Percentiles rank a stretch among this genome's conserved stretches.
phyloP scores from a whole-genome alignment of 2,113 vertebrate species.

The Myiopsitta monachus region DNA sequence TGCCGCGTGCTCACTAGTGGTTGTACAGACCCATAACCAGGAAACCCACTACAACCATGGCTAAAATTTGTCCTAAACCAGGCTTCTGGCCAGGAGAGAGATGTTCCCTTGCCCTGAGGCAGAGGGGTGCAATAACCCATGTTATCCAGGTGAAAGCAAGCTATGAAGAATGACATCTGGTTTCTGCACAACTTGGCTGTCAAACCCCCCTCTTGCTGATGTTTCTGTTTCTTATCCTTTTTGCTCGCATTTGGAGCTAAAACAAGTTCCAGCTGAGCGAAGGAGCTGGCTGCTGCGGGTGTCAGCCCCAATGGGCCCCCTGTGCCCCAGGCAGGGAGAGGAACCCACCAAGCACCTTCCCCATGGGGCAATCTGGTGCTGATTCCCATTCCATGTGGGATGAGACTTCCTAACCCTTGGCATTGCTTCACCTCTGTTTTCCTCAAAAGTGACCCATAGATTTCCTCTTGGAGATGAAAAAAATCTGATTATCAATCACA shows the following conservation, averaged over 20 bases:
- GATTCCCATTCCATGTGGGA: fast-evolving
- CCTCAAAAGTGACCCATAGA: neutral
- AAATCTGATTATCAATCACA: neutral
- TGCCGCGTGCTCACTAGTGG: fast-evolving
- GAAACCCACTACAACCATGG: neutral
- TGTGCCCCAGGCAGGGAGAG: neutral
- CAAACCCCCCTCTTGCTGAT: slow-evolving; percentile 4
- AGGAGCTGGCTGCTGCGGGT: neutral
- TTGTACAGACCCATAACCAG: neutral
- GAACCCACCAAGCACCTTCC: neutral
- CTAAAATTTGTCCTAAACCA: neutral
- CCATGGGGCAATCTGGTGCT: fast-evolving
- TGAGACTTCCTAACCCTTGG: neutral
- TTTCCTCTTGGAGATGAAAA: neutral
- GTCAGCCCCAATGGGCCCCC: neutral
- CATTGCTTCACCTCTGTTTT: neutral
- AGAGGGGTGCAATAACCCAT: neutral
- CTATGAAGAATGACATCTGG: slow-evolving; percentile 21
- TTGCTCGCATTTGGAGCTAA: neutral
- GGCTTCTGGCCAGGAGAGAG: neutral
- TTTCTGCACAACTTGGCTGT: slow-evolving; percentile 48
- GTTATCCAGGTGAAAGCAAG: neutral
- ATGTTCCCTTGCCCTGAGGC: neutral
- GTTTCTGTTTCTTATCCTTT: slow-evolving; percentile 57
- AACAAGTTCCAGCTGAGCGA: neutral